Conservation (phyloP, 2,113 vertebrate genomes). For the Nyctibius bracteatus region DNA sequence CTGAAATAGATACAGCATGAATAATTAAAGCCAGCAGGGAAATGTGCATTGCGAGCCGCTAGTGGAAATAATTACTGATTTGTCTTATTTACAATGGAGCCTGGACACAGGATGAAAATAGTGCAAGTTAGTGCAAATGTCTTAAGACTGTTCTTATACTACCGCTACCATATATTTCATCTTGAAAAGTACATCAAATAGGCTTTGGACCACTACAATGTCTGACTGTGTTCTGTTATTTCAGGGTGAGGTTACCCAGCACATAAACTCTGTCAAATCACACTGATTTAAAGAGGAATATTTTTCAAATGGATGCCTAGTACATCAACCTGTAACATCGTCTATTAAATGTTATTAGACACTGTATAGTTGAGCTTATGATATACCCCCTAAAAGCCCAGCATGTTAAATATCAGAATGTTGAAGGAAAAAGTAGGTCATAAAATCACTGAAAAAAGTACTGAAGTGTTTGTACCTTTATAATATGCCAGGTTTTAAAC, state of each 20-base stretch:
- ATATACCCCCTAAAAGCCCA: neutral
- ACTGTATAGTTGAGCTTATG: neutral
- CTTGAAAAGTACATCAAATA: neutral
- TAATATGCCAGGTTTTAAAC: constrained; percentile 33
- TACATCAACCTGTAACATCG: neutral
- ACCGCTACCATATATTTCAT: neutral
- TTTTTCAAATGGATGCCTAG: neutral
- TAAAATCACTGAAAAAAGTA: constrained; percentile 5
- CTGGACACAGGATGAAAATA: neutral
- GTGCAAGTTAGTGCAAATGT: constrained; percentile 19
- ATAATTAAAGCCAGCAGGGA: constrained; percentile 62
- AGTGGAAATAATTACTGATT: constrained; percentile 56
- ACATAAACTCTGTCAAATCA: neutral
- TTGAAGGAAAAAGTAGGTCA: neutral
- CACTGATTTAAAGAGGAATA: neutral
- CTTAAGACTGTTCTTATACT: constrained; percentile 13
- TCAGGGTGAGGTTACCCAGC: neutral
- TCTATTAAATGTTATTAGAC: neutral
- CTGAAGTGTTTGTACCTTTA: constrained; percentile 16
- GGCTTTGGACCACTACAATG: neutral
- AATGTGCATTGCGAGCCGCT: neutral
- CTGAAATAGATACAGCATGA: constrained; percentile 59
- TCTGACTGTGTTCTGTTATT: neutral
- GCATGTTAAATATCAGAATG: neutral
- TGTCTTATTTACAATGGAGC: constrained; percentile 49